Conservation (phyloP, 1,140 invertebrate species). For the Heliconius hermathena region DNA sequence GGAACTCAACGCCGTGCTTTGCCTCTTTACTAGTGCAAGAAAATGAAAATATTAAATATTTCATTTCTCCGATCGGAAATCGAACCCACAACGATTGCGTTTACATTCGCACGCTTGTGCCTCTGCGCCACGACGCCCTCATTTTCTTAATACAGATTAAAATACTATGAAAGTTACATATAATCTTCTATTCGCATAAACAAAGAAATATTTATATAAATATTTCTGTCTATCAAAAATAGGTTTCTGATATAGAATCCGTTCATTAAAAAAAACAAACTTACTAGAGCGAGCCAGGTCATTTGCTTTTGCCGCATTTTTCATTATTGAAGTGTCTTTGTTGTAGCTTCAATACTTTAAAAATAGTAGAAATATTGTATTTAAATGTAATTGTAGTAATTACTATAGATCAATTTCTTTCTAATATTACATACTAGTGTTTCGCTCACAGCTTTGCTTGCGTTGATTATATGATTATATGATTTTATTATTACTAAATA, state of each 20-base stretch:
- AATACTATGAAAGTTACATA: too few species aligned
- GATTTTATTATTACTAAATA: too few species aligned
- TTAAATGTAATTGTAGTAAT: background rate
- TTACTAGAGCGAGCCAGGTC: constrained; percentile 5
- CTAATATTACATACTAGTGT: background rate
- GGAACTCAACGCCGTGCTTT: too few species aligned
- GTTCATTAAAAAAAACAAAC: constrained; percentile 3
- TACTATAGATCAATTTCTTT: background rate
- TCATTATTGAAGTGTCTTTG: constrained; percentile 10
- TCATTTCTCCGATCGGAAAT: too few species aligned
- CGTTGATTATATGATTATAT: too few species aligned
- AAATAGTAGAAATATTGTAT: background rate
- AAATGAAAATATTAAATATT: too few species aligned
- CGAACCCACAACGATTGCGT: too few species aligned
- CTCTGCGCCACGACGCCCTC: too few species aligned
- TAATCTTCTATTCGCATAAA: background rate
- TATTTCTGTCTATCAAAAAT: background rate
- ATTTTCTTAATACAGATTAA: too few species aligned
- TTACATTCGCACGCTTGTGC: too few species aligned
- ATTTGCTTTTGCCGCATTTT: background rate
- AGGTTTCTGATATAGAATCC: background rate
- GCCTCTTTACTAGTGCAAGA: too few species aligned
- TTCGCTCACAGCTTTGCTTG: too few species aligned
- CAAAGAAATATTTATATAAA: constrained; percentile 1
- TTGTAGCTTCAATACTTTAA: background rate